Evolutionary conservation across 92 coral and sea anemone species (phyloP).

Genomic region (Ricordea florida): DNA sequence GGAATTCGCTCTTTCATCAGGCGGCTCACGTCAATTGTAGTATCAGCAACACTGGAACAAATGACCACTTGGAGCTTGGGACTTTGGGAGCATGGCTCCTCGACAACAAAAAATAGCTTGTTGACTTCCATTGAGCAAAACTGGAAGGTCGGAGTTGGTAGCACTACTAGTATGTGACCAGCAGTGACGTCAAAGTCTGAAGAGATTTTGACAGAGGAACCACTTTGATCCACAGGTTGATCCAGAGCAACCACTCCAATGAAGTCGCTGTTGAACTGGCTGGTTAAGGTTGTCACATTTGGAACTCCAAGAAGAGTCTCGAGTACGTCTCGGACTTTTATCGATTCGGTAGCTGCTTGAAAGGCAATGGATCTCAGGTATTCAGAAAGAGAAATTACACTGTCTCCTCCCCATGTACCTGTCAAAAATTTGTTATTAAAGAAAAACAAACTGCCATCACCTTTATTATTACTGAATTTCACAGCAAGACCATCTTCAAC

Average conservation of each 20-base stretch:
- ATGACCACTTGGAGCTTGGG: background rate
- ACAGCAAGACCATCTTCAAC: background rate
- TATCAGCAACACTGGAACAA: background rate
- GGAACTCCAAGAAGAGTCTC: background rate
- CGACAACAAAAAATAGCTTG: background rate
- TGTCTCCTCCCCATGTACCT: background rate
- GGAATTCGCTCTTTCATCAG: background rate
- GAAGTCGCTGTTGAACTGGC: background rate
- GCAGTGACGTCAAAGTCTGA: background rate
- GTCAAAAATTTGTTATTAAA: constrained; percentile 6
- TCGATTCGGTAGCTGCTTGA: background rate
- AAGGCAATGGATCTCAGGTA: background rate
- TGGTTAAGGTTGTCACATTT: background rate
- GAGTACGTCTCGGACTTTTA: background rate
- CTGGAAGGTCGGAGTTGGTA: background rate
- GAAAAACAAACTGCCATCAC: background rate
- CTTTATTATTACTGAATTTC: background rate
- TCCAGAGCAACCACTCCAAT: background rate
- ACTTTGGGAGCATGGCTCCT: background rate
- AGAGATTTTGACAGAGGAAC: background rate
- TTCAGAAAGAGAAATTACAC: background rate
- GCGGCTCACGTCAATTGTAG: background rate
- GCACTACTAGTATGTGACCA: background rate
- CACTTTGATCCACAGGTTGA: background rate
- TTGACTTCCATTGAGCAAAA: background rate